Evolutionary conservation across 2,113 vertebrate genomes (phyloP).

Genomic region (Hystrix brachyura): DNA sequence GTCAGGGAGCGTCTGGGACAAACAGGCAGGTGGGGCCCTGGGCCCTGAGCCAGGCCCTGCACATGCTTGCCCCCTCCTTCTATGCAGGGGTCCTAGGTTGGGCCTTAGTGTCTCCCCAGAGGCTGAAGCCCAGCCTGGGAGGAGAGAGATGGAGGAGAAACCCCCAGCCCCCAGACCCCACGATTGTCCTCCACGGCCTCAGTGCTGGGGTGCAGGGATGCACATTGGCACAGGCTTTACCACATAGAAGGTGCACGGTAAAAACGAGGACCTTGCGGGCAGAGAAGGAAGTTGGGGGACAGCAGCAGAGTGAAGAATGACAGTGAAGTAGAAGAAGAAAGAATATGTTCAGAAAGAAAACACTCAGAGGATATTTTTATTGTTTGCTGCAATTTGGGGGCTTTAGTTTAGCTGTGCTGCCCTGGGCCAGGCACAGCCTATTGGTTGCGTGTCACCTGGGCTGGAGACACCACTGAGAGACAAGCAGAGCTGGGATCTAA

Average conservation of each 20-base stretch:
- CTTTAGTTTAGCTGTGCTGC: background rate
- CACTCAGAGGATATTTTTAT: rapidly evolving
- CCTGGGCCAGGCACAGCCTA: rapidly evolving
- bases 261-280: rapidly evolving
- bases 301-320: rapidly evolving
- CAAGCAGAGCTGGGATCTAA: background rate
- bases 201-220: background rate
- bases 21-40: background rate
- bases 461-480: rapidly evolving
- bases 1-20: constrained; percentile 19
- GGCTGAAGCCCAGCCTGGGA: background rate
- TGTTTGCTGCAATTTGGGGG: rapidly evolving
- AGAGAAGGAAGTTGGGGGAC: rapidly evolving
- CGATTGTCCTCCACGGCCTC: rapidly evolving
- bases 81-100: rapidly evolving
- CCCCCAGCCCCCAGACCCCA: rapidly evolving
- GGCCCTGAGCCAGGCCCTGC: background rate
- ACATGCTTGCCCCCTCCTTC: background rate
- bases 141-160: rapidly evolving
- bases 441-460: no score
- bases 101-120: background rate
- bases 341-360: rapidly evolving
- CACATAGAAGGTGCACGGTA: background rate
- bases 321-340: no score
- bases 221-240: rapidly evolving